Base-by-base conservation (phyloP, 2,797 vertebrate genomes). In the Percopsis omiscomaycus region DNA sequence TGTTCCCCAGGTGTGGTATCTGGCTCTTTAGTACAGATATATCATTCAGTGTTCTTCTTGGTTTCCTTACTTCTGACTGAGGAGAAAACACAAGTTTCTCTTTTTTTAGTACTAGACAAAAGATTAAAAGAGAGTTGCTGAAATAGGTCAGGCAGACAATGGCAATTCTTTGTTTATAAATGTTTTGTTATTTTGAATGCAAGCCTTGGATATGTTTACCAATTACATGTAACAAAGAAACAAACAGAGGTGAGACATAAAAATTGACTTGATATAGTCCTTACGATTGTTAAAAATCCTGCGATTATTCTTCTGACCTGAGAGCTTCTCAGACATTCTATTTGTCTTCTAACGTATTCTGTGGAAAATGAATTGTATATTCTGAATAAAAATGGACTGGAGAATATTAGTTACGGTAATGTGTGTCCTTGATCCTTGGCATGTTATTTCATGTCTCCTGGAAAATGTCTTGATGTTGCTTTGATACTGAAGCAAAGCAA, bases 1-100 rank as follows among this genome's bases (percentile, higher is more conserved):
- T 83, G 71, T 79, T 75, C 59, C n/a, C 3, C 75, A 78, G 64
- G 71, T 73, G 59, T 68, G 10, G 9, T 1, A 16, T 62, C 52
- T 1, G 1, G 63, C 55, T 57, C n/a, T 59, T 54, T 62, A 61
- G 42, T 29, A 51, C 67, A 54, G 52, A 28, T 1, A 47, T 61
- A 66, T 65, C 63, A 0, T 37, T 37, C 3, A 4, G 3, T 49
- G 51, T 49, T 27, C 16, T 16, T 68, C 74, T 75, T 68, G 46
- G 59, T 48, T 12, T 14, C 0, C 0, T 45, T 3, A 3, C 22
- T 52, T 64, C 15, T 54, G n/a, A 64, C 59, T 46, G 16, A 54
- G 54, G 57, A 59, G 50, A 72, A 75, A 61, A 47, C 1, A 51
- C 4, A 44, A 42, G 9, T 42, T 22, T 9, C 37, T 10, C 37